Evolutionary conservation across 1,140 invertebrate species (phyloP), one percentile per base, ranked within the genome.

Genomic region (Zaprionus davidi): DNA sequence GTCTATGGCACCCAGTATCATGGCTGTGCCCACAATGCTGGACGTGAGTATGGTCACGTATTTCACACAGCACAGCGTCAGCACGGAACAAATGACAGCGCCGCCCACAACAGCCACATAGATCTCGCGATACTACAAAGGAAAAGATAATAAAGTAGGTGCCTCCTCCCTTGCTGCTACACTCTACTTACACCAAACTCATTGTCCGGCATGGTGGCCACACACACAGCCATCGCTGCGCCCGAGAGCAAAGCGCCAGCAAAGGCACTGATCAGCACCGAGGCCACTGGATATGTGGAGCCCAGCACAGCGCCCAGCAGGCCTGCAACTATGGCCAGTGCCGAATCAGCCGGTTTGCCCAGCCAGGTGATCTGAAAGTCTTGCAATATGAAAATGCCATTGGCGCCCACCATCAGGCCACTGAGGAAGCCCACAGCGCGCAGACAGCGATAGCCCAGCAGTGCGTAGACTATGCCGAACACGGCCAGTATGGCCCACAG

Each of bases 381-480:
- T 73, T 92, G 92, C 36, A 93, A 53, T 24, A 93, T 86, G 26
- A 91, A 91, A 46, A 92, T 84, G n/a, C 69, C 82, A 51, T 92
- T 95, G 55, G 96, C 95, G 13, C 96, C 97, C 93, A 97, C 97
- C 49, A 97, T 96, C 85, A 98, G 96, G 31, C 97, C 97, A 26
- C 96, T 98, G 28, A 98, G 93, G 91, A 98, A 98, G 95, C 97
- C 97, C n/a, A 96, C 95, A 3, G 96, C 96, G 92, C 97, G 97
- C 92, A 98, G 97, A 92, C 96, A 98, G 58, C 97, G 94, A 93
- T 98, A 98, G 60, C 97, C 95, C 64, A 95, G 94, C 26, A 95
- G 74, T 44, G 94, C 94, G 66, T 95, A 95, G 4, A 95, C 94
- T 69, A 95, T 93, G 22, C 94, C 95, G 82, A 95, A 95, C 4